A percentile compares a stretch with the other conserved stretches of the same genome.
Evolutionary conservation across 2,113 vertebrate genomes (phyloP).

Genomic region (Halichoeres trimaculatus): DNA sequence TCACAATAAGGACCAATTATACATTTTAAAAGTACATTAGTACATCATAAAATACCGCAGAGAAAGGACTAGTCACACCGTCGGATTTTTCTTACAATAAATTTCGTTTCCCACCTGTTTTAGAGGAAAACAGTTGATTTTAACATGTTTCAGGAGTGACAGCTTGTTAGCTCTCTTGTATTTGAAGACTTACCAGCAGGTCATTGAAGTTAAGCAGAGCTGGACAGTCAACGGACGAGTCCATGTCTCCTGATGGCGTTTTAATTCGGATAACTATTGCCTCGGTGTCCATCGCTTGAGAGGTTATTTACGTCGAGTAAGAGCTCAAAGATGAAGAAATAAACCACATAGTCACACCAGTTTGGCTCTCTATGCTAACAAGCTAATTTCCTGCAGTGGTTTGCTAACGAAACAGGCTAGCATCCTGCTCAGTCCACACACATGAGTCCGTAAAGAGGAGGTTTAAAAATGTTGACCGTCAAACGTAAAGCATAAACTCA

Average conservation of each 20-base stretch:
- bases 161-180: slow-evolving; percentile 13
- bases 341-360: slow-evolving; percentile 62
- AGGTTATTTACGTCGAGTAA: slow-evolving; percentile 84
- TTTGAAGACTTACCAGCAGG: slow-evolving; percentile 88
- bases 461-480: slow-evolving; percentile 4
- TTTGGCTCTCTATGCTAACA: slow-evolving; percentile 48
- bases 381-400: slow-evolving; percentile 67
- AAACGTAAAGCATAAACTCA: background rate
- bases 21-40: too few species aligned
- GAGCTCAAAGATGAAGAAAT: slow-evolving; percentile 78
- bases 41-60: too few species aligned
- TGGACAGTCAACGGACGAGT: slow-evolving; percentile 92
- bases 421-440: slow-evolving; percentile 54
- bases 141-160: background rate
- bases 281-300: slow-evolving; percentile 89
- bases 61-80: too few species aligned
- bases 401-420: slow-evolving; percentile 53
- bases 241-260: slow-evolving; percentile 93
- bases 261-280: slow-evolving; percentile 95
- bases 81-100: too few species aligned
- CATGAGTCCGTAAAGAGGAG: slow-evolving; percentile 1
- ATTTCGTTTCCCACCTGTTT: too few species aligned
- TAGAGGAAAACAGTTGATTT: background rate
- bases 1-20: too few species aligned
- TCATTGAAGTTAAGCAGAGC: slow-evolving; percentile 95